Base-by-base conservation (phyloP, 2,888 invertebrate species). In the Microctonus hyperodae region DNA sequence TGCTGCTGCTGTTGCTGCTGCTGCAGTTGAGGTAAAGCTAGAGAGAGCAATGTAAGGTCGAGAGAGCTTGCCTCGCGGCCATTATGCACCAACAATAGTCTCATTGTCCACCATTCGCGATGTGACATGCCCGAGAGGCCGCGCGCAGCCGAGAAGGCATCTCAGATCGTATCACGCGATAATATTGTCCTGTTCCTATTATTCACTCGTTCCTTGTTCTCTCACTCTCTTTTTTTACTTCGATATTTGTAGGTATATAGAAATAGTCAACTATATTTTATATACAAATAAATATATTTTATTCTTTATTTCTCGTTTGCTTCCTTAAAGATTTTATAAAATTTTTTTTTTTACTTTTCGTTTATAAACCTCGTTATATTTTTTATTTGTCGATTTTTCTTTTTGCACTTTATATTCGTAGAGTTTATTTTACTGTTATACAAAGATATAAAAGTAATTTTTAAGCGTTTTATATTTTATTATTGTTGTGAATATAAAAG, bases 21-120 rank as follows among this genome's bases (percentile, higher is more conserved):
- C n/a, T n/a, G n/a, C n/a, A n/a, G n/a, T n/a, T n/a, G n/a, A n/a
- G n/a, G n/a, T n/a, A n/a, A 72, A 69, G 62, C 69, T 70, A 65
- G 70, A 69, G 71, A 76, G 62, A 75, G 74, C 70, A 76, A 74
- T 74, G 75, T 75, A 77, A 80, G 81, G 79, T 79, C 79, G 79
- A 75, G 74, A 73, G 72, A 70, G 70, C 71, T 72, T 73, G 66
- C 58, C 65, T 68, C 68, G 69, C 74, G 74, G 73, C 76, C 77
- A 78, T 80, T 79, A 80, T 80, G 76, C 79, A 75, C 75, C 73
- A 79, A 81, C 81, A 81, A 81, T 81, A 76, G 79, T 76, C 79
- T 80, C 79, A 81, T 81, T 81, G 81, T 81, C 79, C 81, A 69
- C 68, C 70, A 73, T 71, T 74, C 67, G 74, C 73, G 61, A 69